These are phyloP conservation scores for Cygnus atratus DNA, from an alignment of 2,113 vertebrate genomes.

Conservation along the genomic window DNA sequence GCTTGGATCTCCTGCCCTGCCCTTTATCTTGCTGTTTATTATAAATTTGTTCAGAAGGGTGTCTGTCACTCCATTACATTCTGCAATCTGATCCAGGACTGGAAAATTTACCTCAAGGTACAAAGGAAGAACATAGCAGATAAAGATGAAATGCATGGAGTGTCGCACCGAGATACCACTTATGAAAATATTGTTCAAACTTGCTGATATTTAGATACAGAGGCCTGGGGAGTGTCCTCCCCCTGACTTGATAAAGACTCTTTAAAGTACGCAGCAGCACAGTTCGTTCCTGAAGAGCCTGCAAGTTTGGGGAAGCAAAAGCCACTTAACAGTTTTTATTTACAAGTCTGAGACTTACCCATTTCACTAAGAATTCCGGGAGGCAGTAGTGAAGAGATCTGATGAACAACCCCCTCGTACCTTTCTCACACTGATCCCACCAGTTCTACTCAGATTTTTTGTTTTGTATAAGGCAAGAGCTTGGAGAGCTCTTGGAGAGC, in stretches of 20 bases:
- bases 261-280: background rate
- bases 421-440: background rate
- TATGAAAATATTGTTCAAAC: fast-evolving
- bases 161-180: fast-evolving
- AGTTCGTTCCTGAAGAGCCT: background rate
- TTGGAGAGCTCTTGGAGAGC: background rate
- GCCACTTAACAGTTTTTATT: background rate
- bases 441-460: background rate
- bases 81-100: background rate
- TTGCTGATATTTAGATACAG: background rate
- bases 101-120: no score
- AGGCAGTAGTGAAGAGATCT: background rate
- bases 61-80: no score
- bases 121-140: background rate
- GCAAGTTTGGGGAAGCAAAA: background rate
- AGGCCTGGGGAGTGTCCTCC: background rate
- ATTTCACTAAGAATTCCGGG: background rate
- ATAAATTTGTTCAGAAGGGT: no score
- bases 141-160: background rate
- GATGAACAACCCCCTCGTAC: no score
- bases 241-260: fast-evolving
- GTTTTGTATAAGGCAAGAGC: background rate
- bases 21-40: background rate
- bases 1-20: fast-evolving
- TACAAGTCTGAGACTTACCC: background rate